Evolutionary conservation across 2,113 vertebrate species (phyloP).

Genomic region (Catharus fuscescens): DNA sequence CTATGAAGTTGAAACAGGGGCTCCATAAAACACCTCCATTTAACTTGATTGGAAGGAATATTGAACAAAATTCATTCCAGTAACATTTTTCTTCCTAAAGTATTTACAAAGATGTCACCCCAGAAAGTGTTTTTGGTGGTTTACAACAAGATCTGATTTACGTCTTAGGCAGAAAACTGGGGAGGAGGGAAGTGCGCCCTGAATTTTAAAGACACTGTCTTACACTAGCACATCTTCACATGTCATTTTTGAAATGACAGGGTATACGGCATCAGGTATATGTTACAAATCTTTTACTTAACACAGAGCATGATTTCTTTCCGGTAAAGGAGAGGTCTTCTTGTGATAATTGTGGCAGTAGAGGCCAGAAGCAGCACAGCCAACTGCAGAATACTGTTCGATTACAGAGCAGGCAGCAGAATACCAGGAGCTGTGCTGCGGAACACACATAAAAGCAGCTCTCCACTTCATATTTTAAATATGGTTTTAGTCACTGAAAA

Average conservation of each 20-base stretch:
- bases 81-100: slow-evolving; percentile 38
- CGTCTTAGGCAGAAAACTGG: slow-evolving; percentile 34
- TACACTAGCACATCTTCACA: neutral
- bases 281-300: neutral
- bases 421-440: neutral
- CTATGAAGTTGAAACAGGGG: slow-evolving; percentile 37
- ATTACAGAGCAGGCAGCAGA: neutral
- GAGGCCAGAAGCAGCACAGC: neutral
- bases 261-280: neutral
- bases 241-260: slow-evolving; percentile 22
- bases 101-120: slow-evolving; percentile 24
- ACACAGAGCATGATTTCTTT: neutral
- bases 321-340: neutral
- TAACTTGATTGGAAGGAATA: slow-evolving; percentile 52
- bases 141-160: slow-evolving; percentile 57
- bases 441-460: neutral
- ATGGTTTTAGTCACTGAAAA: neutral
- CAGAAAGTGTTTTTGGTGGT: slow-evolving; percentile 17
- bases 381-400: neutral
- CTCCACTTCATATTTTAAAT: neutral
- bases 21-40: slow-evolving; percentile 48
- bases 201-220: slow-evolving; percentile 54
- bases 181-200: neutral
- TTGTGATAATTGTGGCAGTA: neutral
- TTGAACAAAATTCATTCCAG: slow-evolving; percentile 33